Evolutionary conservation across 2,888 invertebrate genomes (phyloP), one percentile per base, ranked within the genome.

Genomic region (Aphidoletes aphidimyza): DNA sequence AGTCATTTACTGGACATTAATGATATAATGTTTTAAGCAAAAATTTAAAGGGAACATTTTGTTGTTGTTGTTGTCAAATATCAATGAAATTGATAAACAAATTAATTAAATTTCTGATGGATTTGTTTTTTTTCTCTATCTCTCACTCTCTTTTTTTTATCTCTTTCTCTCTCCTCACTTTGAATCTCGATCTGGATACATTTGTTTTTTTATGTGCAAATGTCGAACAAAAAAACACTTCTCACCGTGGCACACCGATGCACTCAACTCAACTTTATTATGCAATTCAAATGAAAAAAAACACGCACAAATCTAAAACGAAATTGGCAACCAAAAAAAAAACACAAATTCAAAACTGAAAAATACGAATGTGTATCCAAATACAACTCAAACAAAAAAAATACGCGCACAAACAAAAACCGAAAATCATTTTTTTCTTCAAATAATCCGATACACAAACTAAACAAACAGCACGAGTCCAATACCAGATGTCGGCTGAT

Each of bases 401-500:
- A 54, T 22, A 54, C 22, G 47, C 47, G 19, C 8, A 54, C 22
- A 22, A n/a, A n/a, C n/a, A n/a, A n/a, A n/a, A n/a, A n/a, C n/a
- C 54, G 22, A 54, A 54, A 54, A 54, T 54, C 54, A 54, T 22
- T 54, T 22, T 54, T 54, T n/a, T n/a, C n/a, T n/a, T n/a, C n/a
- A n/a, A n/a, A 22, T 5, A 54, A 69, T 17, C 26, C 54, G 54
- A n/a, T 54, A 54, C 69, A 69, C 30, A 69, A 69, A 69, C 69
- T 69, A 69, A 69, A 69, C 69, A n/a, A 81, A 81, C 81, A 85
- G 85, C 83, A 59, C 85, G 85, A 83, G 59, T 84, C 42, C 83
- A 85, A 42, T 85, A 85, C 83, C 85, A 85, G 83, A 85, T 85
- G 85, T 84, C 85, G 54, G 84, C 85, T 22, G 85, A 85, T 45